Evolutionary conservation across 2,888 invertebrate species (phyloP).

Genomic region (Mechanitis mazaeus): DNA sequence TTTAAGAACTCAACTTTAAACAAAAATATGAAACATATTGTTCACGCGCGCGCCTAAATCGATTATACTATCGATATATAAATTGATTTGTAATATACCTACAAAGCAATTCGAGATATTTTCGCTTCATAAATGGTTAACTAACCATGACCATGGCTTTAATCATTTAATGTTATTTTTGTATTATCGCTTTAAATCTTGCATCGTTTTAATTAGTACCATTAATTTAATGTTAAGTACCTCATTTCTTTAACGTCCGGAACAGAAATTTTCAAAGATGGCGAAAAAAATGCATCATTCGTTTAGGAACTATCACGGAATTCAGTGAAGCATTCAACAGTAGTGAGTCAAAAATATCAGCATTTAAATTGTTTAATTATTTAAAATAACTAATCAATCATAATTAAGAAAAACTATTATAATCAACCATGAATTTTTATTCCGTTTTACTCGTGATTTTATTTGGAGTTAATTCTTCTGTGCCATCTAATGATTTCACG

Average conservation of each 20-base stretch:
- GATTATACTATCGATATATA: neutral
- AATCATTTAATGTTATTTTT: conserved; percentile 6
- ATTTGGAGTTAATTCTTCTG: neutral
- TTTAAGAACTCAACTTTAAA: too few relatives aligned
- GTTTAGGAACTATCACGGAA: too few relatives aligned
- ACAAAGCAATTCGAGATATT: neutral
- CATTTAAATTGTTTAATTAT: too few relatives aligned
- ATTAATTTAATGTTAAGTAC: conserved; percentile 31
- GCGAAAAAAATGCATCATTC: too few relatives aligned
- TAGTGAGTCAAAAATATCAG: too few relatives aligned
- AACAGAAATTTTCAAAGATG: conserved; percentile 18
- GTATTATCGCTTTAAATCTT: conserved; percentile 6
- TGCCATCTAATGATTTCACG: neutral
- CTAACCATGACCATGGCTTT: conserved; percentile 10
- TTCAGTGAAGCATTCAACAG: too few relatives aligned
- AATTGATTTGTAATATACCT: neutral
- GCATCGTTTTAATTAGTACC: conserved; percentile 29
- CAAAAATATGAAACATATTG: too few relatives aligned
- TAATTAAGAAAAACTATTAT: too few relatives aligned
- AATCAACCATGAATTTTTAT: too few relatives aligned
- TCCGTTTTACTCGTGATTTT: neutral
- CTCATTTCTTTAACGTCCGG: conserved; percentile 24
- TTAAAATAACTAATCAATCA: too few relatives aligned
- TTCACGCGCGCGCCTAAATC: neutral
- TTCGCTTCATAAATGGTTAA: neutral